phyloP scores from a whole-genome alignment of 2,888 invertebrate genomes.

The Drosophila rellima region DNA sequence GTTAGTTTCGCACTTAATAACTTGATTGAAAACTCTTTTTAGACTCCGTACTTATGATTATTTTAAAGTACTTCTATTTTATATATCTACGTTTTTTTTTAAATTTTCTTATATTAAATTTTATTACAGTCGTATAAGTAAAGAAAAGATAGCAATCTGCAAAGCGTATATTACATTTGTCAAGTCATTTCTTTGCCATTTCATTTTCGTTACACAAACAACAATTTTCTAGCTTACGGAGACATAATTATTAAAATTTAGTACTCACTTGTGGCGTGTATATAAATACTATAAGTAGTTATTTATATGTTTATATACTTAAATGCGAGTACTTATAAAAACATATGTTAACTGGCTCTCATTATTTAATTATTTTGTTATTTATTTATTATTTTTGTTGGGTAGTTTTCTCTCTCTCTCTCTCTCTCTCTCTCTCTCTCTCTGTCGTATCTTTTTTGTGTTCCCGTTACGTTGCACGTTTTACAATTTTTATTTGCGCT shows the following conservation, averaged over 20 bases:
- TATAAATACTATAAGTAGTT: conserved; percentile 14
- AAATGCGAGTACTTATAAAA: neutral
- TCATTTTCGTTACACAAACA: conserved; percentile 8
- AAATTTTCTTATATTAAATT: neutral
- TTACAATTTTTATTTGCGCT: conserved; percentile 60
- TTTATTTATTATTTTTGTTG: conserved; percentile 14
- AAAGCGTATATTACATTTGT: neutral
- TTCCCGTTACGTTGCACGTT: conserved; percentile 51
- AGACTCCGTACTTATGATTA: too few relatives aligned
- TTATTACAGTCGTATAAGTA: neutral
- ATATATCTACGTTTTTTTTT: too few relatives aligned
- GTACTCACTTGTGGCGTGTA: conserved; percentile 36
- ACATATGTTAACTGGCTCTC: conserved; percentile 12
- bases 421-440: neutral
- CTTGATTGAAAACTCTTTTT: too few relatives aligned
- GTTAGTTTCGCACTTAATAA: too few relatives aligned
- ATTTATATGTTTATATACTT: conserved; percentile 16
- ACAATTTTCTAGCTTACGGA: conserved; percentile 12
- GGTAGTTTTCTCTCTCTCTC: neutral
- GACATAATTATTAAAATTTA: conserved; percentile 26
- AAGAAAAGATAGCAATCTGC: neutral
- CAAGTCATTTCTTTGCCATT: conserved; percentile 4
- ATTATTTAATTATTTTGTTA: conserved; percentile 22
- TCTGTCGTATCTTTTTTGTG: conserved; percentile 11
- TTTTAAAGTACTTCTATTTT: too few relatives aligned